Percentiles rank a stretch among this genome's conserved stretches.
These are phyloP conservation scores for Pseudorasbora parva DNA, from an alignment of 2,113 vertebrate genomes.

Conservation along the genomic window DNA sequence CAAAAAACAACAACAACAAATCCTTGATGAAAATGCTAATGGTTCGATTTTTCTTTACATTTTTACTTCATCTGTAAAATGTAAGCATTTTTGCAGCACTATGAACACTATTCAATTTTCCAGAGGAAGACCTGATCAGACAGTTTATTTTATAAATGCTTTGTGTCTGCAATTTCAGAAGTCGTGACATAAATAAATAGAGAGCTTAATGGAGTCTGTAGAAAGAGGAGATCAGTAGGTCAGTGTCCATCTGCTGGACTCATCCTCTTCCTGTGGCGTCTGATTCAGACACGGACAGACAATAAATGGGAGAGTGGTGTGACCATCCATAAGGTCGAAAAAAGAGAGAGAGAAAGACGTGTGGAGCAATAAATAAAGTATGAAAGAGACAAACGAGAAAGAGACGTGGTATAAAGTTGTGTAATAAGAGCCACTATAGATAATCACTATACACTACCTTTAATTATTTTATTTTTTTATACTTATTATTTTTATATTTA, in stretches of 20 bases:
- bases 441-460: background rate
- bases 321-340: background rate
- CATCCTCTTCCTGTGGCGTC: slow-evolving; percentile 40
- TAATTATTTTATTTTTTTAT: background rate
- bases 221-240: slow-evolving; percentile 3
- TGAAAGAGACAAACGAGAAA: background rate
- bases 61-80: too few species aligned
- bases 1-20: too few species aligned
- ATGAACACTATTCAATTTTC: background rate
- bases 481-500: too few species aligned
- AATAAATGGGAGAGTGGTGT: background rate
- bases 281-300: background rate
- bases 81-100: too few species aligned
- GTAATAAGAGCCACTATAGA: background rate
- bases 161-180: slow-evolving; percentile 12
- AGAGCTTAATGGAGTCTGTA: slow-evolving; percentile 2
- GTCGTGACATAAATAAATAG: background rate
- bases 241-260: slow-evolving; percentile 37
- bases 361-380: background rate
- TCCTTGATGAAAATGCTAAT: too few species aligned
- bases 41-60: too few species aligned
- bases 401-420: background rate
- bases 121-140: background rate
- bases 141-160: background rate
- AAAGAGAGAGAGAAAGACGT: background rate